Evolutionary conservation across 2,888 invertebrate species (phyloP), one percentile per base, ranked within the genome.

Genomic region (Odontothrips loti): DNA sequence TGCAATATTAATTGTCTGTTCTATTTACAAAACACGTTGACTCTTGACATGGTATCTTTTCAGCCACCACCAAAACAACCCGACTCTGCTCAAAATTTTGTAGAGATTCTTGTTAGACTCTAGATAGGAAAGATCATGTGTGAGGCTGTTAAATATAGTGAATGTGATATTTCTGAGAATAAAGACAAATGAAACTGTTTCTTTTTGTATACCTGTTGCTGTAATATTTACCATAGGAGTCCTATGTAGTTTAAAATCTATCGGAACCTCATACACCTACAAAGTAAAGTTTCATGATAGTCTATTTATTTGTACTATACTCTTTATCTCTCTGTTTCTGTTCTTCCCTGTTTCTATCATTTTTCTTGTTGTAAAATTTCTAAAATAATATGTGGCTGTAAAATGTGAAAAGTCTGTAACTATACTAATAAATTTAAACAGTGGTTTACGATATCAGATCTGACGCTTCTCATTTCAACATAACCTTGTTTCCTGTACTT

Each of bases 101-200:
- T 75, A 75, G 68, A 75, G 68, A 27, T 27, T 75, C 68, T 75
- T 75, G 23, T 27, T 75, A 75, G 68, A 75, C 68, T 75, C 68
- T 75, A 75, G 68, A 75, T 75, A 75, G 68, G 68, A 75, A 75
- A 75, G 68, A 75, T 75, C 68, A 27, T 75, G 68, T 27, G 68
- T 75, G 68, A 75, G 68, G 68, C 68, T 75, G 68, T 75, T 75
- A 75, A 75, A 75, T 75, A 75, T 75, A 75, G 68, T 75, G 68
- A 75, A 75, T 75, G 68, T 75, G 68, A 75, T 75, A 75, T 75
- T 75, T 75, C 68, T 75, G 68, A 75, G 68, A 75, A 75, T 75
- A 75, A 75, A 75, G 68, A 75, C 68, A 75, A 75, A 27, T 75
- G 27, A 75, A 75, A 75, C 68, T 75, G 27, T 75, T 75, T 75